Evolutionary conservation across 2,797 vertebrate species (phyloP), one percentile per base, ranked within the genome.

Genomic region (Chaetophractus vellerosus): DNA sequence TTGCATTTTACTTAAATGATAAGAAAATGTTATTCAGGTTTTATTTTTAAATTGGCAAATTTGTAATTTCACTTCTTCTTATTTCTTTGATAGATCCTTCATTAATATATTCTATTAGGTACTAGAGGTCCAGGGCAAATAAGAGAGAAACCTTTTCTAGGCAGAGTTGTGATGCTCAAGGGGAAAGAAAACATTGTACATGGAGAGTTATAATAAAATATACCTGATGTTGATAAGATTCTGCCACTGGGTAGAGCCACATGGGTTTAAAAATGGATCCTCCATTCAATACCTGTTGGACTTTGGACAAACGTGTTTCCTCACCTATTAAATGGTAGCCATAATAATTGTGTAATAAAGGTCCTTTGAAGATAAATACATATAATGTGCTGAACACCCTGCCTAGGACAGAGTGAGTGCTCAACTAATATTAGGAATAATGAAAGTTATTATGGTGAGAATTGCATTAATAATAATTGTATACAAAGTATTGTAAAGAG

Each of bases 1-100:
- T 83, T 93, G 1, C 2, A 19, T 64, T 85, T 82, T 82, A 90
- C 28, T 80, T 15, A 71, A 93, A 83, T 64, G 24, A n/a, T 38
- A 68, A 79, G 33, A 90, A 82, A 59, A 55, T 23, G 3, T 36
- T 61, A 72, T 64, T 71, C 5, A 21, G 23, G 52, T 69, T 68
- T 18, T 18, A 79, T 33, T 48, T 21, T 50, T 4, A 83, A 72
- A 38, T 90, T 50, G 16, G 15, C 41, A 92, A 88, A 45, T 55
- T 6, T 69, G 8, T 61, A 69, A 1, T 36, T 90, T 93, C 14
- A 57, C 31, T 84, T 59, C 36, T 80, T 74, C n/a, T 48, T 78
- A 88, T 69, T 83, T 87, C 3, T 81, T 55, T 75, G 33, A 52
- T 31, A 88, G 4, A 38, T 24, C 33, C 18, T 50, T 50, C 28